These are phyloP conservation scores for Lycophotia porphyrea DNA, from an alignment of 2,888 invertebrate species.

Conservation along the genomic window DNA sequence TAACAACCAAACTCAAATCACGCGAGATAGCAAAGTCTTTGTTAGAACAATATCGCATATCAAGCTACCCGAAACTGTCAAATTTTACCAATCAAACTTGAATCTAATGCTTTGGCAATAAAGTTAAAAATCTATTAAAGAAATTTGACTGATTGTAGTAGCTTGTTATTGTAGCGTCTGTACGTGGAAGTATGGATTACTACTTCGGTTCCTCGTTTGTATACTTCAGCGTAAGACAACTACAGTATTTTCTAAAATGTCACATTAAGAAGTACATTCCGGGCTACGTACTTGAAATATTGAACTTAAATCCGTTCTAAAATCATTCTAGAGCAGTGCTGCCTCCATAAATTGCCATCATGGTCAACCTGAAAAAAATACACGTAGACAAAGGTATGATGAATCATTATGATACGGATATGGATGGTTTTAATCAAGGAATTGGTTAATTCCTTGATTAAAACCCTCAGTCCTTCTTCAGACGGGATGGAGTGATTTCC, in stretches of 20 bases:
- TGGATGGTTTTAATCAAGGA: too few relatives aligned
- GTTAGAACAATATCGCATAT: conserved; percentile 27
- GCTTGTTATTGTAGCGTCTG: too few relatives aligned
- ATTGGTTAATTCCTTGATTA: conserved; percentile 5
- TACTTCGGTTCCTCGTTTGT: too few relatives aligned
- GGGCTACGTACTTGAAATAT: background rate
- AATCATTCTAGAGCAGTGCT: background rate
- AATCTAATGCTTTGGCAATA: too few relatives aligned
- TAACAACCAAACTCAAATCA: background rate
- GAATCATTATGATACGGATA: background rate
- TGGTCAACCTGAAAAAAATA: background rate
- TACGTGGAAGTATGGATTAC: background rate
- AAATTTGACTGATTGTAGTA: too few relatives aligned
- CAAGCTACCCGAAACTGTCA: too few relatives aligned
- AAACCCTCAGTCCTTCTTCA: background rate
- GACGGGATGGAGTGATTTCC: background rate
- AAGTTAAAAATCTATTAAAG: too few relatives aligned
- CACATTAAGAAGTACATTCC: background rate
- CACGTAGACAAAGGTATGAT: background rate
- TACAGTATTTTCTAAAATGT: background rate
- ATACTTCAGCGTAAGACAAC: background rate
- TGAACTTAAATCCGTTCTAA: too few relatives aligned
- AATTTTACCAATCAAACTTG: too few relatives aligned
- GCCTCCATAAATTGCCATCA: background rate
- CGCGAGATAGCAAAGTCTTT: background rate